These are phyloP conservation scores for Molothrus aeneus DNA, from an alignment of 2,797 vertebrate genomes.

Conservation along the genomic window DNA sequence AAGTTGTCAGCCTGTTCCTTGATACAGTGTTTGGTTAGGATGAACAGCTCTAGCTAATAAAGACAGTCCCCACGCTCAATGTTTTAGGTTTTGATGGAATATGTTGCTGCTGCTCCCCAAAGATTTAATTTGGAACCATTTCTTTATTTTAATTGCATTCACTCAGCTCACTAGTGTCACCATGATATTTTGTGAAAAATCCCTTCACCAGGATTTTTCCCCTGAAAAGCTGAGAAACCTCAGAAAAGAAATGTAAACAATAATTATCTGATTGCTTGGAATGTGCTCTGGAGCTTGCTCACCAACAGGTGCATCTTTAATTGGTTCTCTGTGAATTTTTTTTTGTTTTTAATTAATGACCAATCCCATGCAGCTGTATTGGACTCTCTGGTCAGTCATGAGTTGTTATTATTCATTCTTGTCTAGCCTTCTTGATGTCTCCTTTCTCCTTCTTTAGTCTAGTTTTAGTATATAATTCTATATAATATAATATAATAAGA, in stretches of 20 bases:
- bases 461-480: neutral
- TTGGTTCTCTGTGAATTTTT: no score
- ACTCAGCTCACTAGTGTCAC: neutral
- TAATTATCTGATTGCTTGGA: no score
- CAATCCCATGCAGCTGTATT: no score
- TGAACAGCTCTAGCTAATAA: neutral
- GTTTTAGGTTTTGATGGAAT: neutral
- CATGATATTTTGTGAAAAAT: neutral
- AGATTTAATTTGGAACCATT: neutral
- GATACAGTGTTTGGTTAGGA: neutral
- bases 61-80: rapidly evolving
- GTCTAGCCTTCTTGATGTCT: neutral
- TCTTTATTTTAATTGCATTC: neutral
- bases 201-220: neutral
- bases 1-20: neutral
- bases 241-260: no score
- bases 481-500: neutral
- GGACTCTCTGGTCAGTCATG: no score
- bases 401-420: neutral
- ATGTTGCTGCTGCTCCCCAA: neutral
- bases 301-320: no score
- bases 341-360: no score
- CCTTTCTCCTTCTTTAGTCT: neutral
- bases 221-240: no score
- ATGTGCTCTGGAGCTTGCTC: no score